Percentiles rank a stretch among this genome's conserved stretches.
phyloP scores from a whole-genome alignment of 2,113 vertebrate genomes.

The Corvus moneduloides region DNA sequence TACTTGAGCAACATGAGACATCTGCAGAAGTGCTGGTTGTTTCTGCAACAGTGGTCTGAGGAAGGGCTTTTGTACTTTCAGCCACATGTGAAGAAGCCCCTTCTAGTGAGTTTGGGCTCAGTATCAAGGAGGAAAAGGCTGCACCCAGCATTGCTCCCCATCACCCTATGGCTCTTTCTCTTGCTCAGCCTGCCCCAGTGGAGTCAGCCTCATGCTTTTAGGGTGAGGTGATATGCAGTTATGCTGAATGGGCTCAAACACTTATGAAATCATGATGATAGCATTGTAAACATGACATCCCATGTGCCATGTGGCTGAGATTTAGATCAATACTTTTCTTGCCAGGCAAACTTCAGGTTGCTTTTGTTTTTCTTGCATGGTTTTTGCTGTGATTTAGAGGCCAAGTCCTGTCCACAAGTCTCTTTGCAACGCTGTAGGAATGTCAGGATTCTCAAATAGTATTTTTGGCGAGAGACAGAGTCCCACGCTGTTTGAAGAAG shows the following conservation, averaged over 20 bases:
- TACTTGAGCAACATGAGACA: not conserved
- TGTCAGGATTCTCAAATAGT: not conserved
- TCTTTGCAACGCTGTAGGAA: not conserved
- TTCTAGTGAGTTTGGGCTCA: not conserved
- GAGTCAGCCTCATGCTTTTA: not conserved
- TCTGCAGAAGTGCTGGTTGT: not conserved
- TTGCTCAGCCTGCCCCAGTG: not conserved
- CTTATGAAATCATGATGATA: not conserved
- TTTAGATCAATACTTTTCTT: not conserved
- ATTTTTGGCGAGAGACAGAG: not conserved
- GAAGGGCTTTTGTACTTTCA: not conserved
- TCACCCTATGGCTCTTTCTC: rapidly evolving
- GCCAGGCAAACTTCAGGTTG: not conserved
- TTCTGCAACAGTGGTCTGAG: not conserved
- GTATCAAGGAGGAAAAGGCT: not conserved
- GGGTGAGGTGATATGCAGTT: not conserved
- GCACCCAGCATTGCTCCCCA: not conserved
- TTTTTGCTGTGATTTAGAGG: not conserved
- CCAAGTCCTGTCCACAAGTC: not conserved
- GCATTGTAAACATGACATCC: rapidly evolving
- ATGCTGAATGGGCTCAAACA: not conserved
- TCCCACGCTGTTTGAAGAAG: not conserved
- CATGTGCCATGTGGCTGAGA: not conserved
- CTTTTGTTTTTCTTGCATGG: not conserved
- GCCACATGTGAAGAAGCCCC: not conserved